Evolutionary conservation across 2,888 invertebrate genomes (phyloP).

Genomic region (Cataglyphis cursor): DNA sequence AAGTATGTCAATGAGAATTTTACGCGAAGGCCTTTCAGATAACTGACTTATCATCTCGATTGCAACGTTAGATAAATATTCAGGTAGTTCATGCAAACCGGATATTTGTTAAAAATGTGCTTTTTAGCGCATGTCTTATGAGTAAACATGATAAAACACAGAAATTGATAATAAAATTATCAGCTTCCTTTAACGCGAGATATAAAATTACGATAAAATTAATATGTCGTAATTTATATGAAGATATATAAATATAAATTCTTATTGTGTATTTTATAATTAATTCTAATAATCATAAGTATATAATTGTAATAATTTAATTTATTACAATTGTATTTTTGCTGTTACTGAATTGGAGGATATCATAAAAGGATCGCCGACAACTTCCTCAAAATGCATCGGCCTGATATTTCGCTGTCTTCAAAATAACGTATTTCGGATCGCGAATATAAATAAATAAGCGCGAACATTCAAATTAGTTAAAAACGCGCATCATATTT

Average conservation of each 20-base stretch:
- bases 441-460: neutral
- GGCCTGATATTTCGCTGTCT: neutral
- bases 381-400: neutral
- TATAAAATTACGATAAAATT: neutral
- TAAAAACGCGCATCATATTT: neutral
- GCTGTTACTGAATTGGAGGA: neutral
- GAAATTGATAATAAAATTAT: neutral
- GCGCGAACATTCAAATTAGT: neutral
- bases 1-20: slow-evolving; percentile 53
- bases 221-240: neutral
- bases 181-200: neutral
- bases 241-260: neutral
- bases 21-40: slow-evolving; percentile 35
- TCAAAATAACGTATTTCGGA: slow-evolving; percentile 1
- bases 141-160: slow-evolving; percentile 26
- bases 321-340: neutral
- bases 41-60: slow-evolving; percentile 55
- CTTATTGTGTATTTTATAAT: neutral
- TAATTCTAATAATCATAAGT: slow-evolving; percentile 9
- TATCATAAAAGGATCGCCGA: neutral
- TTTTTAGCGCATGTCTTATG: neutral
- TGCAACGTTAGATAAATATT: slow-evolving; percentile 50
- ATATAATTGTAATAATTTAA: neutral
- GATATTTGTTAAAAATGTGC: neutral
- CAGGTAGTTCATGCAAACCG: slow-evolving; percentile 26